phyloP scores from a whole-genome alignment of 2,113 vertebrate species.

The Barnardius zonarius region DNA sequence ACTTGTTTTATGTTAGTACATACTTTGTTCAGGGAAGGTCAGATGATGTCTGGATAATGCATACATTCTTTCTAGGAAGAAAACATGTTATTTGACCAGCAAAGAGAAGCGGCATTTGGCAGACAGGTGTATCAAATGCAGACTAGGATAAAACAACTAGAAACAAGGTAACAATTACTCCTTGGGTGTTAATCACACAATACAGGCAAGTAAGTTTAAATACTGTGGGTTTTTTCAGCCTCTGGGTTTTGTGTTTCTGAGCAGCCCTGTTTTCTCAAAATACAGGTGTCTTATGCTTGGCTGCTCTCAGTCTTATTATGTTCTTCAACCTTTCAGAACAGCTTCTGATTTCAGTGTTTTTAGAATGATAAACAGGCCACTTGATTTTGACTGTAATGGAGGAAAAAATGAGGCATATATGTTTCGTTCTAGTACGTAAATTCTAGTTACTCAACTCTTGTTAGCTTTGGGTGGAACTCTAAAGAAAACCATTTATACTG shows the following conservation, averaged over 20 bases:
- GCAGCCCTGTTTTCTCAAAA: background rate
- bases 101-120: constrained; percentile 83
- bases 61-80: constrained; percentile 78
- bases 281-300: background rate
- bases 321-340: background rate
- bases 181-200: background rate
- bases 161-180: constrained; percentile 78
- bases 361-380: background rate
- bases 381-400: background rate
- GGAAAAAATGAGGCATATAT: background rate
- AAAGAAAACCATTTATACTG: background rate
- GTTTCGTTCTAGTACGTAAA: background rate
- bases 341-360: background rate
- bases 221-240: background rate
- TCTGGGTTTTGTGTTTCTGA: background rate
- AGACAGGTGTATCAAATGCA: constrained; percentile 84
- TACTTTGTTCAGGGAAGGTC: background rate
- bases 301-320: background rate
- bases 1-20: background rate
- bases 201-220: background rate
- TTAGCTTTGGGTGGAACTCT: background rate
- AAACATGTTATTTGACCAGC: constrained; percentile 75
- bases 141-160: constrained; percentile 79
- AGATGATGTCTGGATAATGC: background rate
- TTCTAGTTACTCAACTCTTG: background rate